These are phyloP conservation scores for Dipodomys stephensi DNA, from an alignment of 2,113 vertebrate genomes.

Conservation along the genomic window DNA sequence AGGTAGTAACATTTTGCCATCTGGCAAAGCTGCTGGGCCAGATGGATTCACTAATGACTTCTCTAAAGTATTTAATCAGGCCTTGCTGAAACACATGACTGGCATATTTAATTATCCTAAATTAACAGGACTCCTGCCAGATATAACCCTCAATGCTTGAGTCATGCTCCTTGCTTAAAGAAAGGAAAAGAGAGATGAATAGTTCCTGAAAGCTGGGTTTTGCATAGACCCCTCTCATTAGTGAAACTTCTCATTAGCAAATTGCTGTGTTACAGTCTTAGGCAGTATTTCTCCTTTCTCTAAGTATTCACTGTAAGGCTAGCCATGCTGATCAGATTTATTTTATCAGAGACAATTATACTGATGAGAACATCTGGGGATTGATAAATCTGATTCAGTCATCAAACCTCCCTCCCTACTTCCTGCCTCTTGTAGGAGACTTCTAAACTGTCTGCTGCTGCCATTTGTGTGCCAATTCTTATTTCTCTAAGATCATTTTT, in stretches of 20 bases:
- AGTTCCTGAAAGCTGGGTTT: constrained; percentile 60
- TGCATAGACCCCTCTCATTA: constrained; percentile 57
- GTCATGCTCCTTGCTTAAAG: constrained; percentile 69
- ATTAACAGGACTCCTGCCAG: constrained; percentile 80
- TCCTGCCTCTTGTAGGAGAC: constrained; percentile 48
- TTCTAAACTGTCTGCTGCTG: constrained; percentile 26
- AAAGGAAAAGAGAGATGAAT: constrained; percentile 55
- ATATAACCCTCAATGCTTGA: constrained; percentile 71
- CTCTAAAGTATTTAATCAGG: constrained; percentile 84
- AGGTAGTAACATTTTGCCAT: constrained; percentile 82
- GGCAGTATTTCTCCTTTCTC: constrained; percentile 49
- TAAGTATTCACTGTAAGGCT: constrained; percentile 23
- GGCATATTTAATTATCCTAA: constrained; percentile 84
- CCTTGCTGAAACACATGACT: constrained; percentile 79
- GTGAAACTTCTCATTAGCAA: constrained; percentile 72
- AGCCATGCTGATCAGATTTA: constrained; percentile 18
- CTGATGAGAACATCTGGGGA: constrained; percentile 61
- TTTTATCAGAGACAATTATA: constrained; percentile 46
- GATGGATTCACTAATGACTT: constrained; percentile 87
- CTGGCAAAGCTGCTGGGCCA: constrained; percentile 85
- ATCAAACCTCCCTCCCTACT: constrained; percentile 40
- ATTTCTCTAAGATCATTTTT: constrained; percentile 6
- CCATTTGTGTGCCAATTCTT: not conserved
- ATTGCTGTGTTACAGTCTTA: constrained; percentile 45
- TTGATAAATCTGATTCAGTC: constrained; percentile 42